Conservation (phyloP, 2,888 invertebrate genomes). For the Leucozona laternaria region DNA sequence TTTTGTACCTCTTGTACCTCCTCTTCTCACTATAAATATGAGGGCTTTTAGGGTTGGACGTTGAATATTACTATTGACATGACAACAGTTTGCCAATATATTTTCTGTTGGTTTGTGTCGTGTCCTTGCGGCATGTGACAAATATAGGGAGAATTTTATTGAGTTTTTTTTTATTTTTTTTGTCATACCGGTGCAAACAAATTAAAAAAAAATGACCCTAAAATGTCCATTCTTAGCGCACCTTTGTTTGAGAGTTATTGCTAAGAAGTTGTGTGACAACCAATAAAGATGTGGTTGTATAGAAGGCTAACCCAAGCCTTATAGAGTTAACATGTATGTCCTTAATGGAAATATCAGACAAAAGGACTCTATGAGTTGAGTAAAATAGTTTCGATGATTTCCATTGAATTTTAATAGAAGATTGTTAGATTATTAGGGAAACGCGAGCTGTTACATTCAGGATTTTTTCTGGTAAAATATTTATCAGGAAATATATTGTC, state of each 20-base stretch:
- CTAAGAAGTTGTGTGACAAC: slow-evolving; percentile 56
- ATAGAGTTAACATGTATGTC: slow-evolving; percentile 45
- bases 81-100: slow-evolving; percentile 71
- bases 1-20: no score
- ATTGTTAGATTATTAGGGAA: neutral
- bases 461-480: no score
- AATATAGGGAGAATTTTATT: slow-evolving; percentile 15
- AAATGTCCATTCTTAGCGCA: slow-evolving; percentile 46
- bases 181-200: slow-evolving; percentile 26
- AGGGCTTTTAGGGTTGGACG: slow-evolving; percentile 16
- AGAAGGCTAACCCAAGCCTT: slow-evolving; percentile 30
- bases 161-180: neutral
- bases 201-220: slow-evolving; percentile 64
- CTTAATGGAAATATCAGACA: slow-evolving; percentile 43
- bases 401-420: neutral
- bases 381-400: neutral
- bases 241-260: slow-evolving; percentile 64
- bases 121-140: slow-evolving; percentile 19
- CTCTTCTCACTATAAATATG: no score
- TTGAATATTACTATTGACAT: slow-evolving; percentile 27
- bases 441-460: no score
- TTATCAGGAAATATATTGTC: no score
- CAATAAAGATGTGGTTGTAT: slow-evolving; percentile 10
- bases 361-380: slow-evolving; percentile 41
- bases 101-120: slow-evolving; percentile 26